Conservation (phyloP, 2,888 invertebrate species). For the Pyralis farinalis region DNA sequence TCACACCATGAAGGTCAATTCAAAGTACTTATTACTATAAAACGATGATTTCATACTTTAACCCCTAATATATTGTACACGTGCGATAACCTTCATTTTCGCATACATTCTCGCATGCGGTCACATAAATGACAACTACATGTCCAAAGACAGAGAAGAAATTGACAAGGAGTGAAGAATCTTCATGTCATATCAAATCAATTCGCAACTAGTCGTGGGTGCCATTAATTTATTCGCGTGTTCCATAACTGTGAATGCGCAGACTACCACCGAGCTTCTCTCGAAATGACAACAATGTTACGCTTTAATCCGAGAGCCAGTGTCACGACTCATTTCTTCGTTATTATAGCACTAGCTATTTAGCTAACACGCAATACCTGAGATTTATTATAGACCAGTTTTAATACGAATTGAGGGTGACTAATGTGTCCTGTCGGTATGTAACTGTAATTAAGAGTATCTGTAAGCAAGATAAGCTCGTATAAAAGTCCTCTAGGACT, state of each 20-base stretch:
- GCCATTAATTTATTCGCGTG: neutral
- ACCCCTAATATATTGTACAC: no score
- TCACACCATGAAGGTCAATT: no score
- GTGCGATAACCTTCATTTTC: no score
- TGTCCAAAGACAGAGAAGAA: no score
- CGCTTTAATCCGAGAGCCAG: neutral
- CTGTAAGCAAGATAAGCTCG: no score
- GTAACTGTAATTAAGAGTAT: no score
- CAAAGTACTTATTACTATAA: no score
- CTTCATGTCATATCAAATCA: neutral
- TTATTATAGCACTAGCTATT: conserved; percentile 7
- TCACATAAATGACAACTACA: no score
- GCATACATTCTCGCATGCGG: no score
- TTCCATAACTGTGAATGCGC: conserved; percentile 2
- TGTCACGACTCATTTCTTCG: conserved; percentile 7
- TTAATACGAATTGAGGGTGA: neutral
- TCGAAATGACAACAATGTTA: neutral
- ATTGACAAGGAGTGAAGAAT: no score
- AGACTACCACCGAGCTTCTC: neutral
- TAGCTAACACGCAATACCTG: conserved; percentile 7
- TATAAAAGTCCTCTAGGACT: no score
- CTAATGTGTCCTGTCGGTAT: neutral
- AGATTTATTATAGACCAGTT: conserved; percentile 5
- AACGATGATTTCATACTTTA: no score
- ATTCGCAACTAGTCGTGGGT: neutral